phyloP scores from a whole-genome alignment of 2,797 vertebrate species.

The Acanthurus lineatus region DNA sequence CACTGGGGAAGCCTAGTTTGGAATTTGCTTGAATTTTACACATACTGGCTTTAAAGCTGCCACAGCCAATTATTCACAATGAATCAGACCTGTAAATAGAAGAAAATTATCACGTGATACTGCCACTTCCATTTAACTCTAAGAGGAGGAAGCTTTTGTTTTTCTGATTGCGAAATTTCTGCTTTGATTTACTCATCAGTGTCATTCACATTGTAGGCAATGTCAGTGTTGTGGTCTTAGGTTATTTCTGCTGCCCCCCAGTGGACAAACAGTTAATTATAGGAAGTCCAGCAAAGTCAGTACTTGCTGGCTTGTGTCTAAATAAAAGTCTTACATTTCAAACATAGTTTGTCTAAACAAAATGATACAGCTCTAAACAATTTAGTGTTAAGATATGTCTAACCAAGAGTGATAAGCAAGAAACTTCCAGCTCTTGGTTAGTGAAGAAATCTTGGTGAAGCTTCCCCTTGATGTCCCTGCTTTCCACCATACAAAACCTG shows the following conservation, averaged over 20 bases:
- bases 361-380: not conserved
- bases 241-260: slow-evolving; percentile 23
- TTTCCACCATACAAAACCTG: not conserved
- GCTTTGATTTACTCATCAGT: not conserved
- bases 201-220: not conserved
- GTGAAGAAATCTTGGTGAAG: not conserved
- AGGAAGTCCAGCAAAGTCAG: not conserved
- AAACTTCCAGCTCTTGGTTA: not conserved
- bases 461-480: not conserved
- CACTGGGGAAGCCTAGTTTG: too few relatives aligned
- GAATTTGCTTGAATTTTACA: too few relatives aligned
- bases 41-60: too few relatives aligned
- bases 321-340: not conserved
- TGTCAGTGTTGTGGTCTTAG: not conserved
- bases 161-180: not conserved
- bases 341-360: not conserved
- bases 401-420: not conserved
- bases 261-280: not conserved
- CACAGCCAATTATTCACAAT: too few relatives aligned
- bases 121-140: too few relatives aligned
- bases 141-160: not conserved
- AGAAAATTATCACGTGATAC: not conserved
- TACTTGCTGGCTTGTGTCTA: not conserved
- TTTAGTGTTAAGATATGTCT: not conserved
- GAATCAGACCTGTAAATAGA: not conserved